phyloP scores from a whole-genome alignment of 92 coral and sea anemone genomes.

The Hydrozoanthus gracilis region DNA sequence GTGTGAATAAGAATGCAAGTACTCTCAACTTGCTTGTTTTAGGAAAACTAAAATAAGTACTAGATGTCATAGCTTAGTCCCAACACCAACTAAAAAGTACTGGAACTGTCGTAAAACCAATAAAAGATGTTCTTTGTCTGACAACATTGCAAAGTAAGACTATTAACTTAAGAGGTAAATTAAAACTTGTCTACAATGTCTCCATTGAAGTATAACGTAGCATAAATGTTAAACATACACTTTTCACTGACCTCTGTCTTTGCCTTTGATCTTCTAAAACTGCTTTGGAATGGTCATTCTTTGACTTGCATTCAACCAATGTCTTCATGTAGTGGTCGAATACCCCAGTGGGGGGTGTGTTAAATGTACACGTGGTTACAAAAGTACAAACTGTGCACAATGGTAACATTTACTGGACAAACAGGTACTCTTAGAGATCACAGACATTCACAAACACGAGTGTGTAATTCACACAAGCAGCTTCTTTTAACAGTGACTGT shows the following conservation, averaged over 20 bases:
- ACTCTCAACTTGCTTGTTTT: no score
- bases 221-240: conserved; percentile 23
- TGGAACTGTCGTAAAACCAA: no score
- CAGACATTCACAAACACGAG: no score
- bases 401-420: not conserved
- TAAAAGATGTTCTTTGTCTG: no score
- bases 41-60: no score
- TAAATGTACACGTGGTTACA: not conserved
- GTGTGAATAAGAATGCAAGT: no score
- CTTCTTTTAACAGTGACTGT: no score
- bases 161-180: not conserved
- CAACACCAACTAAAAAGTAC: no score
- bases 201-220: not conserved
- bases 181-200: not conserved
- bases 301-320: not conserved
- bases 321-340: conserved; percentile 31
- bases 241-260: conserved; percentile 44
- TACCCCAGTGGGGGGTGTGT: conserved; percentile 18
- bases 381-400: not conserved
- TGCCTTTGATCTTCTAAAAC: conserved; percentile 43
- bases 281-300: not conserved
- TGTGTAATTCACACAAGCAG: no score
- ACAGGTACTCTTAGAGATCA: not conserved
- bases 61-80: no score
- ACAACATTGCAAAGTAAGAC: no score